These are phyloP conservation scores for Halocynthia roretzi DNA, from an alignment of 23 tunicate species.

Conservation along the genomic window DNA sequence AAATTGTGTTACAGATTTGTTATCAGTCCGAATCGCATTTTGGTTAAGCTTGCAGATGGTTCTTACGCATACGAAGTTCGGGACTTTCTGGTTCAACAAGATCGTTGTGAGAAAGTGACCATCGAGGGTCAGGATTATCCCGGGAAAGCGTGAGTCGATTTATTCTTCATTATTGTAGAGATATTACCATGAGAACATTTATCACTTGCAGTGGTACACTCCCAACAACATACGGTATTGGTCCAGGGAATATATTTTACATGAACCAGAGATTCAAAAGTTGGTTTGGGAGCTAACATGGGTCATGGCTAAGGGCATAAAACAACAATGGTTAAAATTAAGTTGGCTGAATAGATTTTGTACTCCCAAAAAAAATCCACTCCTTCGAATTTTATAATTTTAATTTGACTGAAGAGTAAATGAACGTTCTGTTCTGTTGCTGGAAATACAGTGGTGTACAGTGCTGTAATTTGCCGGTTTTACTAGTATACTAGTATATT, in stretches of 20 bases:
- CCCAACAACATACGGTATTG: background rate
- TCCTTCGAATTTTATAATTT: too few species aligned
- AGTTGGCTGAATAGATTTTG: too few species aligned
- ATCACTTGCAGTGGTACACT: background rate
- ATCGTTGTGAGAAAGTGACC: slow-evolving; percentile 73
- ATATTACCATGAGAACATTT: background rate
- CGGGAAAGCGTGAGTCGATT: slow-evolving; percentile 69
- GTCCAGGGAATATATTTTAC: too few species aligned
- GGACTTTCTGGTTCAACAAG: slow-evolving; percentile 82
- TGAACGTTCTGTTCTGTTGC: too few species aligned
- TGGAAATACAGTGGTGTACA: too few species aligned
- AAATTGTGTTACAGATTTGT: slow-evolving; percentile 46
- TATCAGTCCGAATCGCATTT: slow-evolving; percentile 57
- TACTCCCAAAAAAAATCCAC: too few species aligned
- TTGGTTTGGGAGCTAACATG: background rate
- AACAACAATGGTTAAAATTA: too few species aligned
- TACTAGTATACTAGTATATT: too few species aligned
- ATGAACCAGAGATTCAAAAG: background rate
- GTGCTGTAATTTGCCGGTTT: too few species aligned
- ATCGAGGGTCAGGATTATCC: slow-evolving; percentile 85
- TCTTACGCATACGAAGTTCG: slow-evolving; percentile 79
- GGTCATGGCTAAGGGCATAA: too few species aligned
- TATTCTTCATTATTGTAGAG: background rate
- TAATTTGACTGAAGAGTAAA: background rate
- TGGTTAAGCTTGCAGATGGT: slow-evolving; percentile 71